Evolutionary conservation across 2,797 vertebrate genomes (phyloP), one percentile per base, ranked within the genome.

Genomic region (Aplochiton taeniatus): DNA sequence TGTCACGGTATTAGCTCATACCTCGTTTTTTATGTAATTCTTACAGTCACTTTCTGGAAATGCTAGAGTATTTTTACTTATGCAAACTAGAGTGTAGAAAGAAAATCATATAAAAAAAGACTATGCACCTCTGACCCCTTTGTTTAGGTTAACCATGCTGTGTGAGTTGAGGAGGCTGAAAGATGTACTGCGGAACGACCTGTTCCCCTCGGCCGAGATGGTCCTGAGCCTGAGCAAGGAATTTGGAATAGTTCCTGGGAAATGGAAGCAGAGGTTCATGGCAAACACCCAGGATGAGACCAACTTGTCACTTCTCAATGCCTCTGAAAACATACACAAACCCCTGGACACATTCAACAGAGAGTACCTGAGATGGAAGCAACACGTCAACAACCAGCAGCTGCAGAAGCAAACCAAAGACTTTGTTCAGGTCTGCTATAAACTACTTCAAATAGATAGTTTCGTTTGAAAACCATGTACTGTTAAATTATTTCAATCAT

Each of bases 201-300:
- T 96, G 78, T 89, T 97, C 77, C 95, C 95, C 0, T 88, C 94
- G 9, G 86, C 89, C 0, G 80, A 90, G 74, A 94, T 95, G 95
- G 66, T 96, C 70, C 79, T 80, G 42, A 82, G 76, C 62, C 54
- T 96, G 82, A 92, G 77, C n/a, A 83, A 69, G 1, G 69, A 90
- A 66, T 93, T 89, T 8, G 92, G 93, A 65, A 54, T 78, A 45
- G 68, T 83, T 59, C 12, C 67, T 77, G 49, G 72, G 50, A 61
- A 50, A 49, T 49, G 44, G 60, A 46, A 70, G 57, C 61, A 71
- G 54, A 71, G 20, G 7, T 59, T 60, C 13, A 1, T 0, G 0
- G 16, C 19, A 14, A 68, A 65, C n/a, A 0, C 48, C 11, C 44
- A 42, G 55, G n/a, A 45, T 42, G 44, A 67, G 59, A 31, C 17